Evolutionary conservation across 2,113 vertebrate species (phyloP).

Genomic region (Myotis davidii): DNA sequence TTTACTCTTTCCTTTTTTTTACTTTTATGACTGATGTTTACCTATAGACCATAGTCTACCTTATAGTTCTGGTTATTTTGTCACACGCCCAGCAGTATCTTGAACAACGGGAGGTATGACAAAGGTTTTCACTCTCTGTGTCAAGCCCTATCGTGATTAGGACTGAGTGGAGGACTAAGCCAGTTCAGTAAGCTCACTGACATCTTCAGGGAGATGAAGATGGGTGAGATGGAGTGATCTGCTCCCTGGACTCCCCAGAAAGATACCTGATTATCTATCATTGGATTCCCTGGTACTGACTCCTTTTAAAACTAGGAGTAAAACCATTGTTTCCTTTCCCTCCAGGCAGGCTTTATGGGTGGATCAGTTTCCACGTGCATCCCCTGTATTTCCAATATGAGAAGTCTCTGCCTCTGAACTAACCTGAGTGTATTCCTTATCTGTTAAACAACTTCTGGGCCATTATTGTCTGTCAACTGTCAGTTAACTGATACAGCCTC

Average conservation of each 20-base stretch:
- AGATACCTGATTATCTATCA: not conserved
- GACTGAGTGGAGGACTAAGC: not conserved
- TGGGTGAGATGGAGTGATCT: not conserved
- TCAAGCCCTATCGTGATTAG: not conserved
- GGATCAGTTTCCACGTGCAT: not conserved
- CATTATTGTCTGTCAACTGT: not conserved
- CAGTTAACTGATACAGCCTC: not conserved
- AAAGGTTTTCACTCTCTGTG: not conserved
- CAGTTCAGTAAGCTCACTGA: not conserved
- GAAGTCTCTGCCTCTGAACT: not conserved
- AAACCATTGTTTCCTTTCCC: not conserved
- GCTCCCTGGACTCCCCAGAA: not conserved
- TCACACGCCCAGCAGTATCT: not conserved
- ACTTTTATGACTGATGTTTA: not conserved
- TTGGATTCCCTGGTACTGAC: not conserved
- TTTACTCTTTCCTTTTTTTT: not conserved
- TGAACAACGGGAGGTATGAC: not conserved
- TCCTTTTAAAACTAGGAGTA: not conserved
- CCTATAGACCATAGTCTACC: no score
- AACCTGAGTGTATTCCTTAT: not conserved
- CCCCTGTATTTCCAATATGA: not conserved
- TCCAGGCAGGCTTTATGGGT: not conserved
- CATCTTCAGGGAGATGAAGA: not conserved
- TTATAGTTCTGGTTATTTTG: not conserved
- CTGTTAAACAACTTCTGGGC: not conserved